phyloP scores from a whole-genome alignment of 2,888 invertebrate genomes.

The Pantelozetes paolii region DNA sequence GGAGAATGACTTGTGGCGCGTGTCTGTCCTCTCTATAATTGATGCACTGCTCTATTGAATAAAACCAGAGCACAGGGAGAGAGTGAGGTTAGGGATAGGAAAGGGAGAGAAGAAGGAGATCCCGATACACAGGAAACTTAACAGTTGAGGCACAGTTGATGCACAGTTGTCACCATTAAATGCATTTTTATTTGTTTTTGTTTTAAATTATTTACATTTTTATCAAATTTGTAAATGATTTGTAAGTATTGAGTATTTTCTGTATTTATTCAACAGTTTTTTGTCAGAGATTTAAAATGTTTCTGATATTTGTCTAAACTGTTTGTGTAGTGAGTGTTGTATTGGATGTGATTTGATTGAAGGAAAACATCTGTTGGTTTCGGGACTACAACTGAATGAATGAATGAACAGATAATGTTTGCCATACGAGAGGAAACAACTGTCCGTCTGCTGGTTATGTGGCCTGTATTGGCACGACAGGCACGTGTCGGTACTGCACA shows the following conservation, averaged over 20 bases:
- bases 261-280: no score
- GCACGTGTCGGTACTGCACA: background rate
- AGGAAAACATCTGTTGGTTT: conserved; percentile 9
- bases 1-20: background rate
- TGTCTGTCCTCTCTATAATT: background rate
- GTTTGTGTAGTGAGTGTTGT: background rate
- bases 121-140: no score
- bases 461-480: background rate
- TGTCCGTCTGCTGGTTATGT: background rate
- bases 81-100: background rate
- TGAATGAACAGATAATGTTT: background rate
- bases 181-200: no score
- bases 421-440: background rate
- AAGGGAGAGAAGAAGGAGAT: no score
- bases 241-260: no score
- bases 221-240: no score
- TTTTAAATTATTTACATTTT: no score
- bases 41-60: background rate
- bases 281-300: no score
- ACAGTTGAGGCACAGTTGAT: no score
- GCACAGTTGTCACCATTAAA: no score
- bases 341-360: background rate
- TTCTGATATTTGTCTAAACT: no score
- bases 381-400: background rate
- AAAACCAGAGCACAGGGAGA: background rate